A percentile compares a stretch with the other conserved stretches of the same genome.
These are phyloP conservation scores for Cottoperca gobio DNA, from an alignment of 2,797 vertebrate genomes.

Conservation along the genomic window DNA sequence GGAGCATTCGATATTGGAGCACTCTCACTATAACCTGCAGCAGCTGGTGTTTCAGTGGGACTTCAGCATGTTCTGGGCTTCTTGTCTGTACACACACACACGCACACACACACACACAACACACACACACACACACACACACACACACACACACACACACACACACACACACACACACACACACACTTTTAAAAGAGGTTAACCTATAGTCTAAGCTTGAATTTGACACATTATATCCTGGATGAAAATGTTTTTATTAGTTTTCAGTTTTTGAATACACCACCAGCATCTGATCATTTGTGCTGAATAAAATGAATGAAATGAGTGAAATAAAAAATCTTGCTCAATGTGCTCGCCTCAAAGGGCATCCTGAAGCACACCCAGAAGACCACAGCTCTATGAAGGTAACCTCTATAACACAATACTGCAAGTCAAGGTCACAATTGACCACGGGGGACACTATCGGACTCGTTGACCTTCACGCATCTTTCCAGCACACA, in stretches of 20 bases:
- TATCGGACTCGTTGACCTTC: conserved; percentile 66
- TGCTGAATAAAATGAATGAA: background rate
- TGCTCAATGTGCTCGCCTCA: background rate
- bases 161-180: conserved; percentile 1
- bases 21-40: conserved; percentile 92
- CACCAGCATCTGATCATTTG: background rate
- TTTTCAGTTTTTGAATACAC: background rate
- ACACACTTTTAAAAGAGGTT: background rate
- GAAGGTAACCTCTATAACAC: conserved; percentile 22
- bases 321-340: conserved; percentile 12
- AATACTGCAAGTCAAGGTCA: conserved; percentile 61
- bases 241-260: background rate
- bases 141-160: conserved; percentile 1
- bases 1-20: conserved; percentile 94
- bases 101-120: conserved; percentile 4
- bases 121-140: conserved; percentile 3
- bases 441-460: conserved; percentile 25
- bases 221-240: background rate
- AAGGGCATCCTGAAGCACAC: background rate
- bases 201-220: background rate
- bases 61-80: conserved; percentile 80
- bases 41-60: conserved; percentile 91
- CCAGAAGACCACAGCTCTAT: conserved; percentile 3
- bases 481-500: conserved; percentile 34
- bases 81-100: conserved; percentile 76